Evolutionary conservation across 1,140 invertebrate genomes (phyloP).

Genomic region (Chironomus striatipennis): DNA sequence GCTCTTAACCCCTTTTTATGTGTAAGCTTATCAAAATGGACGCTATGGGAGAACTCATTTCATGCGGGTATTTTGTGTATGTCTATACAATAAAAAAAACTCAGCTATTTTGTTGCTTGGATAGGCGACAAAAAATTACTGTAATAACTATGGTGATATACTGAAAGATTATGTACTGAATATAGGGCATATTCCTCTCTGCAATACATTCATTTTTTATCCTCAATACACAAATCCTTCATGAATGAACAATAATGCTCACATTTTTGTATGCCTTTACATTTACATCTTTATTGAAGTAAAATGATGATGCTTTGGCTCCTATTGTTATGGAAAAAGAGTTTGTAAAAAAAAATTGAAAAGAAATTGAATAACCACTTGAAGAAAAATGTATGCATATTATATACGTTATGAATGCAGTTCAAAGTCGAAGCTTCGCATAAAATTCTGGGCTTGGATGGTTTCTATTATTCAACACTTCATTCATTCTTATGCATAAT

Average conservation of each 20-base stretch:
- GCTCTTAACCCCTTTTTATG: not conserved
- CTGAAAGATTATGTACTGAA: not conserved
- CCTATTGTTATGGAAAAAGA: too few species aligned
- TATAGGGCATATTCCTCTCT: not conserved
- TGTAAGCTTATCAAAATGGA: not conserved
- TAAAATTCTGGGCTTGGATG: not conserved
- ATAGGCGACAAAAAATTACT: too few species aligned
- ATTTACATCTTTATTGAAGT: too few species aligned
- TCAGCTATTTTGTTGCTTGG: too few species aligned
- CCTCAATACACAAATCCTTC: not conserved
- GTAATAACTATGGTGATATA: not conserved
- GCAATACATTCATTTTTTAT: not conserved
- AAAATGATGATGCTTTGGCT: too few species aligned
- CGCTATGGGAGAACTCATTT: not conserved
- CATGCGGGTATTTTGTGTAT: too few species aligned
- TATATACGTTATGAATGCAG: too few species aligned
- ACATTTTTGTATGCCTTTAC: not conserved
- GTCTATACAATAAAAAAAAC: too few species aligned
- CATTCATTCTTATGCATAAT: not conserved
- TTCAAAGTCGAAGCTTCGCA: too few species aligned
- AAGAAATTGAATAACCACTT: constrained; percentile 23
- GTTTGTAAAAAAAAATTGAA: not conserved
- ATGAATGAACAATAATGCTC: not conserved
- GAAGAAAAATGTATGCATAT: not conserved
- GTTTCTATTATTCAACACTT: constrained; percentile 2